Evolutionary conservation across 1,140 invertebrate genomes (phyloP), one percentile per base, ranked within the genome.

Genomic region (Achatina immaculata): DNA sequence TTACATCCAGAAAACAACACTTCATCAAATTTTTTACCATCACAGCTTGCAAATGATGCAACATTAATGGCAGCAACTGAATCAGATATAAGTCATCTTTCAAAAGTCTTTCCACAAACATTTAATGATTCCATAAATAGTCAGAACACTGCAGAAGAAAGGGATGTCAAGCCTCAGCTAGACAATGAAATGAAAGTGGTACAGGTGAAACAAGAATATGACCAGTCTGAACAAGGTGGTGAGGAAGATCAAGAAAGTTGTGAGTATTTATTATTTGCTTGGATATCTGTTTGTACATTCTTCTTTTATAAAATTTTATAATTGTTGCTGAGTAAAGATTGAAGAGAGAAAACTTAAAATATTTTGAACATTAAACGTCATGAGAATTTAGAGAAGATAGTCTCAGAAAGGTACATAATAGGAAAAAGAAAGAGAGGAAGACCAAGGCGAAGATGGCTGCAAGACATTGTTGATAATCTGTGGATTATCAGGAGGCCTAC

Each of bases 51-150:
- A 31, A 24, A 11, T 68, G 65, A 78, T 14, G 62, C 55, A 43
- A 43, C 71, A 28, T 31, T 73, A 68, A 45, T 62, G 38, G 58
- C 65, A 45, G 65, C 76, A 43, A 43, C 76, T 68, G 76, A 78
- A 28, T 78, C 76, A 66, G 76, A 78, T 19, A 66, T 68, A 19
- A 43, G 62, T 3, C 76, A 78, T 66, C 36, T 78, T 21, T 68
- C 76, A 28, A 66, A 68, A 68, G 76, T 78, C 58, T 78, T 78
- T 68, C 76, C 76, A 43, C 58, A 78, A 68, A 68, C 6, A n/a
- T 68, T 78, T 78, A 43, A 48, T 68, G 76, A 78, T 36, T 45
- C 76, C n/a, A 40, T 38, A 16, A 68, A 45, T 19, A 78, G n/a
- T 66, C 74, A 58, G 24, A 42, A 34, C 14, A 21, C 74, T 28